phyloP scores from a whole-genome alignment of 1,140 invertebrate genomes.

The Carcinoscorpius rotundicauda region DNA sequence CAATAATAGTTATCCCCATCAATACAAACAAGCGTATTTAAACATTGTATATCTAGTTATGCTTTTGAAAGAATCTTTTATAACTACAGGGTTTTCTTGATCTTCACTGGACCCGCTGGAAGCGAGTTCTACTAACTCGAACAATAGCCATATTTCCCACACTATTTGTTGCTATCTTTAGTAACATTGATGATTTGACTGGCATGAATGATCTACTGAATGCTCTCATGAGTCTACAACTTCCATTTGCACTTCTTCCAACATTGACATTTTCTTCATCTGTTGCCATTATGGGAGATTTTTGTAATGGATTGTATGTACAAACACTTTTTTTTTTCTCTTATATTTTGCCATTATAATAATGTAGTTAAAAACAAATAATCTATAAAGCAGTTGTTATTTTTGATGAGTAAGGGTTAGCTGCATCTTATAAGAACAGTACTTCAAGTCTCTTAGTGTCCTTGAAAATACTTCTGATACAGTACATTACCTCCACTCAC shows the following conservation, averaged over 20 bases:
- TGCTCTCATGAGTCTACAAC: conserved; percentile 72
- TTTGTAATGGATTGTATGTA: conserved; percentile 56
- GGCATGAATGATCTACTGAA: conserved; percentile 83
- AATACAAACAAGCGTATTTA: conserved; percentile 14
- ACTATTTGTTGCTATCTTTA: conserved; percentile 61
- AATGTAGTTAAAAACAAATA: conserved; percentile 4
- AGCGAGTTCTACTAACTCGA: conserved; percentile 71
- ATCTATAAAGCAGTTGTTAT: conserved; percentile 1
- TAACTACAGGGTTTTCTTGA: conserved; percentile 65
- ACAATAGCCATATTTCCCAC: conserved; percentile 80
- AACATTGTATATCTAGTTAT: conserved; percentile 6
- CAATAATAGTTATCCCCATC: conserved; percentile 13
- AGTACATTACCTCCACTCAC: too few relatives aligned
- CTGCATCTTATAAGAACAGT: neutral
- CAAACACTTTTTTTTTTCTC: neutral
- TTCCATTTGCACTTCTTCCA: conserved; percentile 72
- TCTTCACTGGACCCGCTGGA: conserved; percentile 76
- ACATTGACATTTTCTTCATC: conserved; percentile 78
- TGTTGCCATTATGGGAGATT: conserved; percentile 66
- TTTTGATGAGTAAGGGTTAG: neutral
- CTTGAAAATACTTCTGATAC: conserved; percentile 19
- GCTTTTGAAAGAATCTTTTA: neutral
- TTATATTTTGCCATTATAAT: conserved; percentile 2
- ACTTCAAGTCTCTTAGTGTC: conserved; percentile 2
- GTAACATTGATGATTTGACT: conserved; percentile 59